These are phyloP conservation scores for Agapornis canus DNA, from an alignment of 2,797 vertebrate genomes.

Conservation along the genomic window DNA sequence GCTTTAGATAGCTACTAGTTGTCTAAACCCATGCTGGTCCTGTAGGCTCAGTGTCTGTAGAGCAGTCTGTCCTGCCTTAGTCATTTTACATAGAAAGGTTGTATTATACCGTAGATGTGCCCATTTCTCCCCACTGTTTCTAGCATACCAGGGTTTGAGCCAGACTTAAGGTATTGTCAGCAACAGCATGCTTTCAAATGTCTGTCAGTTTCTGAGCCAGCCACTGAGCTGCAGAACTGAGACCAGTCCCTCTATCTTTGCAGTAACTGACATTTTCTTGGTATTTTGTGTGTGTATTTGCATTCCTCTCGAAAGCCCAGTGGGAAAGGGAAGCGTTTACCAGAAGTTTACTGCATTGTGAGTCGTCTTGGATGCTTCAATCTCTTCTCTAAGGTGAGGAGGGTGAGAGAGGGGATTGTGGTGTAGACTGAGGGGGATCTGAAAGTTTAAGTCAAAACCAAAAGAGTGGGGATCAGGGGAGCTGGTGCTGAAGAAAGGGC, in stretches of 20 bases:
- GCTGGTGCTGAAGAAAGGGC: background rate
- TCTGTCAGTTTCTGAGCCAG: background rate
- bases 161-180: background rate
- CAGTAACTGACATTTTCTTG: background rate
- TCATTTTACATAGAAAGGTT: background rate
- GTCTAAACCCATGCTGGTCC: background rate
- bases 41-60: background rate
- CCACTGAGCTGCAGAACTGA: background rate
- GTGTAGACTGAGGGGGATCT: background rate
- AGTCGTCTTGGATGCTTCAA: slow-evolving; percentile 93
- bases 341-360: slow-evolving; percentile 90
- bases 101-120: background rate
- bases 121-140: background rate
- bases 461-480: background rate
- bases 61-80: background rate
- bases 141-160: background rate
- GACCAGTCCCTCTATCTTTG: background rate
- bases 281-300: background rate
- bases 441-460: background rate
- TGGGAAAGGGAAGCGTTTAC: slow-evolving; percentile 82
- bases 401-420: background rate
- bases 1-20: background rate
- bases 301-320: slow-evolving; percentile 78
- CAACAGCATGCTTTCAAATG: background rate
- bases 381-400: slow-evolving; percentile 90